Evolutionary conservation across 1,140 invertebrate genomes (phyloP), one percentile per base, ranked within the genome.

Genomic region (Platyscapa corneri): DNA sequence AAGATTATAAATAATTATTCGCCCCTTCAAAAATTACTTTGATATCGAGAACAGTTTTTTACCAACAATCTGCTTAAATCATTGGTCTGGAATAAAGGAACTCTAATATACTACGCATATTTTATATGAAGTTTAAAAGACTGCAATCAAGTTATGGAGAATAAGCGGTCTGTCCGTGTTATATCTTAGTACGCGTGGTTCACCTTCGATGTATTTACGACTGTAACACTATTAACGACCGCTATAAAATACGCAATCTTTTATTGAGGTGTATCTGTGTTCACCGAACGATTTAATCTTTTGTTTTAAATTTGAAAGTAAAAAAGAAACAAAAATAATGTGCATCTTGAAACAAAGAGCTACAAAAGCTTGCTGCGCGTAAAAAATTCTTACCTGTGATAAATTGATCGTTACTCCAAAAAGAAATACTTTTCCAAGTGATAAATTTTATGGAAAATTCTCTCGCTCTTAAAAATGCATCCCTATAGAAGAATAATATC

Each of bases 151-250:
- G 39, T 77, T 49, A 67, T 65, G 53, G n/a, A 67, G 74, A 76
- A 67, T 67, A 77, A 37, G 8, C 5, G 60, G 37, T 64, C 79
- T 81, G n/a, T 72, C 37, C 18, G 1, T 81, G 7, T n/a, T 56
- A 67, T 34, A 53, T 32, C 14, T 70, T 34, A 20, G 16, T n/a
- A 18, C 30, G 46, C 39, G 10, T 23, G n/a, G 10, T 83, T 32
- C 5, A 32, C 20, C 37, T 78, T 84, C 75, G 46, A 84, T 70
- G 46, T 72, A 84, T 78, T 84, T 84, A 84, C 64, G 83, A 84
- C 83, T 78, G 20, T 56, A 84, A 78, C 83, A 27, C 60, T 53
- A 78, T 84, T 84, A 84, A 78, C 74, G 39, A 78, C 42, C 39
- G 30, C 75, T 70, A 78, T 79, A 64, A 42, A 78, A 53, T 67